Percentiles rank a stretch among this genome's conserved stretches.
phyloP scores from a whole-genome alignment of 2,888 invertebrate genomes.

The Sphaerophoria rueppellii region DNA sequence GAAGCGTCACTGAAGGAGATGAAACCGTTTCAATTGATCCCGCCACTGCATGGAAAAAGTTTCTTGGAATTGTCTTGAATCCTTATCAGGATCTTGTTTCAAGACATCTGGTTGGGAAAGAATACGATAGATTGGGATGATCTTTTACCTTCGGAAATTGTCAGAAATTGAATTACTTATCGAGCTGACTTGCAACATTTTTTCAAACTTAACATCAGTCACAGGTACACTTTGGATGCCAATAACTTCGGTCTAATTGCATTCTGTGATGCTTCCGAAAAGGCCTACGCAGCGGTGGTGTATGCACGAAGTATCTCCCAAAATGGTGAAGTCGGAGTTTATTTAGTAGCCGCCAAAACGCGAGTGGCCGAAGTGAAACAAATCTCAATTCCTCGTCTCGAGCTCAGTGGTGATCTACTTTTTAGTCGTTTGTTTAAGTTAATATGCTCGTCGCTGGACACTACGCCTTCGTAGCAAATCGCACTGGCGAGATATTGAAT shows the following conservation, averaged over 20 bases:
- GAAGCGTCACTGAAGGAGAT: not conserved
- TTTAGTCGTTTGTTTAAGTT: constrained; percentile 1
- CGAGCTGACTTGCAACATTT: not conserved
- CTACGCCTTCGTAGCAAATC: not conserved
- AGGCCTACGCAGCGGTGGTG: too few relatives aligned
- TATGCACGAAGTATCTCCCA: not conserved
- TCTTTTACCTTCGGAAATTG: not conserved
- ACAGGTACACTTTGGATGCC: too few relatives aligned
- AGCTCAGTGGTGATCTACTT: constrained; percentile 4
- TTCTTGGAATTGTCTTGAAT: constrained; percentile 11
- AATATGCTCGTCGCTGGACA: not conserved
- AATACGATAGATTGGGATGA: constrained; percentile 5
- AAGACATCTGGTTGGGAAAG: too few relatives aligned
- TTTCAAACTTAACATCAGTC: constrained; percentile 1
- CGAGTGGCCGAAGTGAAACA: constrained; percentile 5
- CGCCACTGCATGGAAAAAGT: constrained; percentile 8
- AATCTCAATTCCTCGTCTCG: constrained; percentile 16
- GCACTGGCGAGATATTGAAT: constrained; percentile 4
- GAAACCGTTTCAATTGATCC: not conserved
- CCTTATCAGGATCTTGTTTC: not conserved
- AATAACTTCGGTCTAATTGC: too few relatives aligned
- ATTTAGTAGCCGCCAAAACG: constrained; percentile 2
- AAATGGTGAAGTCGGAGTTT: not conserved
- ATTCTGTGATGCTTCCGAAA: too few relatives aligned
- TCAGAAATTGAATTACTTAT: not conserved